Percentiles rank a stretch among this genome's conserved stretches.
Conservation (phyloP, 2,113 vertebrate species). For the Zosterops lateralis region DNA sequence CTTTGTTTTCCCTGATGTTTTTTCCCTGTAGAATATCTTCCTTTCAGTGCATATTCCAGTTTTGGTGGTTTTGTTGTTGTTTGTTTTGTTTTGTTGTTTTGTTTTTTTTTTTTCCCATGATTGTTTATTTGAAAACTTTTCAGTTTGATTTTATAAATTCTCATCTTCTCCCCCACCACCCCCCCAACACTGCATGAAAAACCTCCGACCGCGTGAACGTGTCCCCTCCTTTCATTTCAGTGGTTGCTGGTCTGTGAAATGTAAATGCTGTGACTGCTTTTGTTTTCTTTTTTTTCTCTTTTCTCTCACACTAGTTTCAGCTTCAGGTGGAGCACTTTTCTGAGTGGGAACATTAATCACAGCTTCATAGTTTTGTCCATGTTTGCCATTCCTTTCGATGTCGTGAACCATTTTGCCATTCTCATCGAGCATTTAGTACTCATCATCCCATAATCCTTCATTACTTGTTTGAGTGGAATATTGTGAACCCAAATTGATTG, state of each 20-base stretch:
- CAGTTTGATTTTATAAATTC: conserved; percentile 46
- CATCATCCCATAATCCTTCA: conserved; percentile 40
- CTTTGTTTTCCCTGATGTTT: conserved; percentile 68
- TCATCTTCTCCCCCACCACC: conserved; percentile 22
- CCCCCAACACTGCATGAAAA: conserved; percentile 71
- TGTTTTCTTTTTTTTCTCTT: not conserved
- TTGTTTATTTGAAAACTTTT: conserved; percentile 31
- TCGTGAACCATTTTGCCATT: conserved; percentile 55
- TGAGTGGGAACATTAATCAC: conserved; percentile 47
- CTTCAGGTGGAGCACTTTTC: conserved; percentile 40
- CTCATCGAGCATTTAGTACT: conserved; percentile 55
- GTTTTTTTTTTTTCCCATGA: not conserved
- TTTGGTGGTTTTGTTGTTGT: conserved; percentile 47
- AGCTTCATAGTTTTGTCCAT: conserved; percentile 56
- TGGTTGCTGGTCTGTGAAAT: conserved; percentile 67
- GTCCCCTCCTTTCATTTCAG: conserved; percentile 24
- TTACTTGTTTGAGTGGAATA: conserved; percentile 47
- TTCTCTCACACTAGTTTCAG: conserved; percentile 23
- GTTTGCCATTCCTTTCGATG: conserved; percentile 57
- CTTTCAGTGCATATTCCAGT: conserved; percentile 55
- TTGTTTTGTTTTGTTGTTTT: too few species aligned
- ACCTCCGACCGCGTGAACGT: not conserved
- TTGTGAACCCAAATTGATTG: conserved; percentile 44
- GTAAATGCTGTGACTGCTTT: conserved; percentile 57
- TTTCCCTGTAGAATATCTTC: conserved; percentile 61